Conservation (phyloP, 2,113 vertebrate species). For the Sylvia atricapilla region DNA sequence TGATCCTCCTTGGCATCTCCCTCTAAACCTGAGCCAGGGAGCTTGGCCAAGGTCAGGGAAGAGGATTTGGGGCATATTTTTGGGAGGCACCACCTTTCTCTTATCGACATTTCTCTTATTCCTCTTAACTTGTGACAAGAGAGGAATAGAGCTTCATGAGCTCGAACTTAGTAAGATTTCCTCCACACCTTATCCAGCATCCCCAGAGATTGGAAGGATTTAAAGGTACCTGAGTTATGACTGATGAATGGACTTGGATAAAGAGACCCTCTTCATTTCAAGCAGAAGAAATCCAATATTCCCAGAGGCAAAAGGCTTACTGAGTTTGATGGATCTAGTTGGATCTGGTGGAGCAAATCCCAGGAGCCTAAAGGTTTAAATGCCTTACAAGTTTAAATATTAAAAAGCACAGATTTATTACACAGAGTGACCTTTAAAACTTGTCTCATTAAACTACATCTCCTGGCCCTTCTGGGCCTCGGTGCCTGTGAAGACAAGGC, state of each 20-base stretch:
- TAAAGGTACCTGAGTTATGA: not conserved
- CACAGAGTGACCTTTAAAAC: slow-evolving; percentile 67
- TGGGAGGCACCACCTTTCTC: not conserved
- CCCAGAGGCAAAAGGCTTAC: not conserved
- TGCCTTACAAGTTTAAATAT: slow-evolving; percentile 67
- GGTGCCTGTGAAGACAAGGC: not conserved
- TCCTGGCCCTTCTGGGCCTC: slow-evolving; percentile 62
- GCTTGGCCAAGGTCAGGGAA: not conserved
- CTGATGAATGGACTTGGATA: slow-evolving; percentile 25
- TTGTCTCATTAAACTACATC: slow-evolving; percentile 69
- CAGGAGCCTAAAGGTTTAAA: slow-evolving; percentile 63
- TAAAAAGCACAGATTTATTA: slow-evolving; percentile 66
- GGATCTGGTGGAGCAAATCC: slow-evolving; percentile 48
- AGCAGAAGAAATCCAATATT: slow-evolving; percentile 18
- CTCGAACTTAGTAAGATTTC: not conserved
- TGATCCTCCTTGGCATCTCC: not conserved
- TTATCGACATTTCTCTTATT: not conserved
- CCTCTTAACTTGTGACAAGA: not conserved
- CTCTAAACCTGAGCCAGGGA: not conserved
- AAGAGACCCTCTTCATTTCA: slow-evolving; percentile 22
- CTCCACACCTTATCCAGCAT: not conserved
- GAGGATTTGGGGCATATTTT: not conserved
- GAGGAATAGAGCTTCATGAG: not conserved
- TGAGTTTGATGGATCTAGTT: slow-evolving; percentile 48
- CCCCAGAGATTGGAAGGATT: not conserved